Base-by-base conservation (phyloP, 2,888 invertebrate genomes). In the Luffia ferchaultella region DNA sequence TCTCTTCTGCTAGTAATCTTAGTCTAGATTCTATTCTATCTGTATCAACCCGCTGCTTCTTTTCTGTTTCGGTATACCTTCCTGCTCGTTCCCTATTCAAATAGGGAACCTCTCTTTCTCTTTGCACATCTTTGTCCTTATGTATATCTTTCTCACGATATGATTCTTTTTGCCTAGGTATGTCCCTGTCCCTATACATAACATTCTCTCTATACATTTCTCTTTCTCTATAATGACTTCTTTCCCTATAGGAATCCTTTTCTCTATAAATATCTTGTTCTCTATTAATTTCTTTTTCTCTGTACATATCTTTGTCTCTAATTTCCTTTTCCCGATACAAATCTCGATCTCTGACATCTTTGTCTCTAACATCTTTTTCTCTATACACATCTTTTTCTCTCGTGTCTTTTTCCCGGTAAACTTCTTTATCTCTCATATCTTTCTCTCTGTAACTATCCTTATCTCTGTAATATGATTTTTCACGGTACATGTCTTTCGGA, bases 81-180 rank as follows among this genome's bases (percentile, higher is more conserved):
- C 5, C 43, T 20, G 12, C 17, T 18, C 50, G 46, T 16, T 18
- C 45, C 18, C 41, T 41, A 16, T 43, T 12, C n/a, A 5, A n/a
- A 42, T 15, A 9, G 15, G 16, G 19, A 51, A 64, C 54, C 48
- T 57, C 54, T 41, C 54, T 65, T 0, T 76, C 77, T 61, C 74
- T 68, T 18, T 55, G 53, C 68, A 54, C 67, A 58, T 58, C 77
- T 73, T 54, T 74, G 64, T 51, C 78, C 75, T 76, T 71, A 54
- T 77, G 74, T 55, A 69, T 65, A 30, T 75, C 76, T 51, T 68
- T 68, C 54, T 87, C 86, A 55, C 85, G 78, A 20, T 84, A 65
- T 7, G 63, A 57, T 51, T 78, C 79, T 54, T 75, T 79, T 55
- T 82, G 82, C 58, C 78, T 69, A 51, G 76, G 74, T 18, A 65